A percentile compares a stretch with the other conserved stretches of the same genome.
Conservation (phyloP, 2,113 vertebrate species). For the Nycticryphes semicollaris region DNA sequence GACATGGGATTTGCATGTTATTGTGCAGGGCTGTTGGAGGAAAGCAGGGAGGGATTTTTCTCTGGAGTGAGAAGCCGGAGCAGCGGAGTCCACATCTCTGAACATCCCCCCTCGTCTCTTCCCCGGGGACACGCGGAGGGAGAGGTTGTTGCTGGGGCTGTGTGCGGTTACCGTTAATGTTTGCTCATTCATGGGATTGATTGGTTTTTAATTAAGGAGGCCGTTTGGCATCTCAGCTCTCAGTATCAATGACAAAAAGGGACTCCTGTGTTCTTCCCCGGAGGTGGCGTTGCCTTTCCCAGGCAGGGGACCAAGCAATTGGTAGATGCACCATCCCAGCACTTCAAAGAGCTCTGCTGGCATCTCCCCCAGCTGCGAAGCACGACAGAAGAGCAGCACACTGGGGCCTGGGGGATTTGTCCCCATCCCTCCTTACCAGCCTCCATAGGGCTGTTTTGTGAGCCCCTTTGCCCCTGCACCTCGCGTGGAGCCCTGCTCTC, state of each 20-base stretch:
- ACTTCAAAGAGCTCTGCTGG: constrained; percentile 47
- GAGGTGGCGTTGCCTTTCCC: constrained; percentile 21
- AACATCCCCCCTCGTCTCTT: background rate
- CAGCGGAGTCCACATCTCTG: constrained; percentile 6
- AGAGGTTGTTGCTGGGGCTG: constrained; percentile 49
- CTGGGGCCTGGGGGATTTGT: background rate
- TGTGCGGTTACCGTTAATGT: constrained; percentile 2
- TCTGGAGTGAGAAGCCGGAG: constrained; percentile 41
- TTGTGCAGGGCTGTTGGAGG: constrained; percentile 45
- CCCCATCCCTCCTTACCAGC: background rate
- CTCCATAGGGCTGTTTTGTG: fast-evolving
- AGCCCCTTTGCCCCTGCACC: background rate
- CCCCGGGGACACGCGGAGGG: background rate
- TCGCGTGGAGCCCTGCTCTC: background rate
- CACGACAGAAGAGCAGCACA: background rate
- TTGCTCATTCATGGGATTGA: constrained; percentile 29
- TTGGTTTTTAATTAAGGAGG: constrained; percentile 43
- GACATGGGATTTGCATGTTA: constrained; percentile 42
- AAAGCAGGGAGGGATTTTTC: background rate
- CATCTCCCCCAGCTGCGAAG: background rate
- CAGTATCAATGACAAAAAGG: constrained; percentile 13
- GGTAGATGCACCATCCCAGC: constrained; percentile 19
- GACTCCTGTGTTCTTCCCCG: constrained; percentile 25
- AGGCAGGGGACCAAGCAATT: background rate
- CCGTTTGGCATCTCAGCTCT: constrained; percentile 7